Conservation (phyloP, 2,113 vertebrate genomes). For the Mesitornis unicolor region DNA sequence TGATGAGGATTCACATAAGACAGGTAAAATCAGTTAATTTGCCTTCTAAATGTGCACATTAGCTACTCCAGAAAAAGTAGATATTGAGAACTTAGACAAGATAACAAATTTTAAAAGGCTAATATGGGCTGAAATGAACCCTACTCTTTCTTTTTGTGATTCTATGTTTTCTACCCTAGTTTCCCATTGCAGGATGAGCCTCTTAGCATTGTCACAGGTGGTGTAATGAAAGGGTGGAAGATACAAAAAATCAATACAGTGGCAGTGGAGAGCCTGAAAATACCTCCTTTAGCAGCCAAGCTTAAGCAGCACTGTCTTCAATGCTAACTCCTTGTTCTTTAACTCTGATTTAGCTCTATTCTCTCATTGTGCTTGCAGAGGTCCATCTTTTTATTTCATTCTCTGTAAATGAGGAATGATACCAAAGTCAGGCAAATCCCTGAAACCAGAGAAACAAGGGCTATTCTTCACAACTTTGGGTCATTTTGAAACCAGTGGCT, state of each 20-base stretch:
- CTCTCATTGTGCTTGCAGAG: not conserved
- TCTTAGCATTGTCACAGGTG: not conserved
- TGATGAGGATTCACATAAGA: not conserved
- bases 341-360: not conserved
- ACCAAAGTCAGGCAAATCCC: not conserved
- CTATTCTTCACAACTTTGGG: not conserved
- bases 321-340: not conserved
- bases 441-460: not conserved
- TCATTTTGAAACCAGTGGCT: not conserved
- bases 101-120: not conserved
- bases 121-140: not conserved
- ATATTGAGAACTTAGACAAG: not conserved
- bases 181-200: not conserved
- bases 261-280: not conserved
- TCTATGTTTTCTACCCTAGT: no score
- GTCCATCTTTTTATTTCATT: not conserved
- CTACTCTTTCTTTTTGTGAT: not conserved
- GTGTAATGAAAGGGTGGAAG: not conserved
- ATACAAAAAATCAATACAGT: not conserved
- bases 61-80: not conserved
- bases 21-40: not conserved
- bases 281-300: not conserved
- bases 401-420: accelerated
- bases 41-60: not conserved
- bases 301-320: not conserved